Conservation (phyloP, 35 echinoderm and acorn worm genomes). For the Acanthaster planci region DNA sequence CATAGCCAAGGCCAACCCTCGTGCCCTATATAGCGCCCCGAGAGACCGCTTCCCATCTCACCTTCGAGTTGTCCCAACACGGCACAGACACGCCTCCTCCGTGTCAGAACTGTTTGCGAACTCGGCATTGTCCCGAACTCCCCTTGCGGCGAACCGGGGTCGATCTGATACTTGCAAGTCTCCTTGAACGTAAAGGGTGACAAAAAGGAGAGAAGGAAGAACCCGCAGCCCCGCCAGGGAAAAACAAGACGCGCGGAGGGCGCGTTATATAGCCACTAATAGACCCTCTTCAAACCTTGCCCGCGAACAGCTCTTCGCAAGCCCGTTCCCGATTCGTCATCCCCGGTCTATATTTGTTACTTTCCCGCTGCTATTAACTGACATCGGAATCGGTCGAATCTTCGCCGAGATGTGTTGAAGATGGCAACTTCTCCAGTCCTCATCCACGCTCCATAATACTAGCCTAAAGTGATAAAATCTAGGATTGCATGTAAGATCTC, state of each 20-base stretch:
- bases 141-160: not conserved
- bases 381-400: constrained; percentile 22
- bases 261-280: constrained; percentile 9
- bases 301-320: not conserved
- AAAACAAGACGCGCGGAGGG: not conserved
- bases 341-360: not conserved
- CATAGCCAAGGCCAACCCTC: not conserved
- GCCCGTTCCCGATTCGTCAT: not conserved
- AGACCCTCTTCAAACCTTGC: constrained; percentile 3
- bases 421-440: constrained; percentile 13
- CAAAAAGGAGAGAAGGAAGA: too few species aligned
- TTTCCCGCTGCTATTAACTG: not conserved
- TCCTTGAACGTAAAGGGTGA: too few species aligned
- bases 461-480: constrained; percentile 21
- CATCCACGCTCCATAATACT: not conserved
- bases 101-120: constrained; percentile 16
- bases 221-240: constrained; percentile 1
- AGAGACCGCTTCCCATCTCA: not conserved
- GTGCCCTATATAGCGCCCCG: not conserved
- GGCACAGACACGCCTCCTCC: constrained; percentile 17
- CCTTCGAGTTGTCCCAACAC: constrained; percentile 25
- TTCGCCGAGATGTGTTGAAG: constrained; percentile 7
- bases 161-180: not conserved
- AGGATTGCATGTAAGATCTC: constrained; percentile 15
- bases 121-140: constrained; percentile 2